Base-by-base conservation (phyloP, 2,797 vertebrate species). In the Trachops cirrhosus region DNA sequence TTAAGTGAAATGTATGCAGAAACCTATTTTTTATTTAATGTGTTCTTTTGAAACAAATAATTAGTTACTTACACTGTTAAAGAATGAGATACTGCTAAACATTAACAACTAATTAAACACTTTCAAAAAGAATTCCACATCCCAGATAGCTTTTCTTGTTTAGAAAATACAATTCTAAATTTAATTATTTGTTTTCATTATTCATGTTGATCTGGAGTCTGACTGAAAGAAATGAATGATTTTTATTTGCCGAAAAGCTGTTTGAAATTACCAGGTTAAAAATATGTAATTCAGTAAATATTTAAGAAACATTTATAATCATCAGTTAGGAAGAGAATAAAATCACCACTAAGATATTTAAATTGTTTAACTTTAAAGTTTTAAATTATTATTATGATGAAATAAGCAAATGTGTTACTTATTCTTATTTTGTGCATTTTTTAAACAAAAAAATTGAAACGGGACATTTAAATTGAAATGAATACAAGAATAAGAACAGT, bases 331-430 rank as follows among this genome's bases (percentile, higher is more conserved):
- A 86, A 62, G 37, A 91, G 2, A 75, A 50, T 70, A 89, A 85
- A 95, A 46, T 74, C 29, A 57, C 41, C 26, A 67, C 57, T 86
- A 90, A 82, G 57, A 90, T 12, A 77, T 57, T 88, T 89, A 59
- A 93, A 22, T 90, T 70, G 85, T 86, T 91, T 93, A 71, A 74
- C 59, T 74, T 78, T 74, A 71, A 87, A 37, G 22, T 80, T n/a
- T 6, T 78, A 78, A 91, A 57, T 84, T 85, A 52, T 73, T 74
- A 80, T 21, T 71, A 77, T 75, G 22, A 73, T 71, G 83, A 91
- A 77, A 84, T n/a, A 68, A 79, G 50, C 54, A 24, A 57, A 57
- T 57, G 22, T 34, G 1, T 46, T 86, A 78, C 68, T 57, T 79
- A 75, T 64, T 96, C 85, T 74, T 29, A 91, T 19, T 84, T 57